Base-by-base conservation (phyloP, 2,113 vertebrate species). In the Camelus dromedarius region DNA sequence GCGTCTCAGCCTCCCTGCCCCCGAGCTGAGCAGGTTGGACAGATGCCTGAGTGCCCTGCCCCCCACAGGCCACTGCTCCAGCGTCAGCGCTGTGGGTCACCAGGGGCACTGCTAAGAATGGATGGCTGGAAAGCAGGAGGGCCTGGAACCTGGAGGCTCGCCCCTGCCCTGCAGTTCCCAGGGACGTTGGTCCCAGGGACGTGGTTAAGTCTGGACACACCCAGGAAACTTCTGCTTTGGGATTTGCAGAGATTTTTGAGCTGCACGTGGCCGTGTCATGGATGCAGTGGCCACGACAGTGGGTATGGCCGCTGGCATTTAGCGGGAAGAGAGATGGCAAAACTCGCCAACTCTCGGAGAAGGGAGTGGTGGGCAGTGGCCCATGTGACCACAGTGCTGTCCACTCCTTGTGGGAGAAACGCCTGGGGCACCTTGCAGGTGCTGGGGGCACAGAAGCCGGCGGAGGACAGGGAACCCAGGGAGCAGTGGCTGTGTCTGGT, bases 61-160 rank as follows among this genome's bases (percentile, higher is more conserved):
- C 35, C 35, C 46, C 11, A 0, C 5, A 10, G 35, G 32, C 58
- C 52, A 0, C 15, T 3, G 18, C 56, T 46, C n/a, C 62, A 3
- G 13, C 3, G 2, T 64, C 22, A 2, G 70, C 18, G 0, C 20
- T 0, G 1, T 0, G 30, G 79, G 14, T 79, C 72, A 5, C 35
- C 0, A 2, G 6, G 30, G 30, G 18, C 56, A 12, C 22, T 30
- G 1, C 20, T 1, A 6, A 6, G 6, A 8, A 62, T 3, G 0
- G 22, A 14, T 26, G 56, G 14, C 19, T 35, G 56, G 30, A 2
- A 22, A 35, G 28, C 54, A 12, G 56, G 26, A 38, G 7, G 5
- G 28, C 20, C 19, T 48, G 38, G 69, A 30, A 9, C 85, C 13
- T 0, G 54, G 56, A 30, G 20, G 4, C 30, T 58, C 0, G 0